Base-by-base conservation (phyloP, 2,797 vertebrate species). In the Amphiprion clarkii region DNA sequence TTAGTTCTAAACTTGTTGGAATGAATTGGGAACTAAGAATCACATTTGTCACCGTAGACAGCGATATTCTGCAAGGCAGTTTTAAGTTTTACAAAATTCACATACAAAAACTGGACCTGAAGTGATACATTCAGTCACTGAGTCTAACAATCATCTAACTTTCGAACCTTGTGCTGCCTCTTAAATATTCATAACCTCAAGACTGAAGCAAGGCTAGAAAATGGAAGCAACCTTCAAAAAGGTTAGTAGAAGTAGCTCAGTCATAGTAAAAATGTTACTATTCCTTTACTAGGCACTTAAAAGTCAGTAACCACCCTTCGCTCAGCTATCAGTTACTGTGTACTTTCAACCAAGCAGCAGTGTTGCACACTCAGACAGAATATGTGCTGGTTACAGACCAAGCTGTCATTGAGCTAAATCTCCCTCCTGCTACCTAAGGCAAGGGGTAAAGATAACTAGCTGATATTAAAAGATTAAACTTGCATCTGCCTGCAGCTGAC, bases 201-300 rank as follows among this genome's bases (percentile, higher is more conserved):
- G 36, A 77, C 67, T 12, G 12, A 77, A 64, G 65, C 60, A 60
- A 78, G 71, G 79, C 56, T 68, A 73, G 39, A 81, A 82, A 87
- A 87, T 61, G 67, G 74, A 80, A 83, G 66, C 66, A 71, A 84
- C 76, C 76, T 75, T 69, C 53, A 74, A 48, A 13, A 83, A 60
- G 71, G 71, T 87, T 62, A 66, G 58, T 59, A 76, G 78, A 70
- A 78, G 71, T 67, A 86, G 67, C 58, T 88, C 60, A 70, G 78
- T 84, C 65, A 52, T 66, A 78, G 67, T 83, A 83, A 71, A 79
- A 73, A 29, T 7, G 0, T 79, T 68, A 80, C 76, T 78, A 72
- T 74, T 78, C 61, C 69, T 27, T 80, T 27, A 49, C 59, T 63
- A 94, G 93, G 93, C 93, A 94, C 93, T 93, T 93, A 71, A 61